A percentile compares a stretch with the other conserved stretches of the same genome.
phyloP scores from a whole-genome alignment of 2,797 vertebrate genomes.

The Cryptoblepharus egeriae region DNA sequence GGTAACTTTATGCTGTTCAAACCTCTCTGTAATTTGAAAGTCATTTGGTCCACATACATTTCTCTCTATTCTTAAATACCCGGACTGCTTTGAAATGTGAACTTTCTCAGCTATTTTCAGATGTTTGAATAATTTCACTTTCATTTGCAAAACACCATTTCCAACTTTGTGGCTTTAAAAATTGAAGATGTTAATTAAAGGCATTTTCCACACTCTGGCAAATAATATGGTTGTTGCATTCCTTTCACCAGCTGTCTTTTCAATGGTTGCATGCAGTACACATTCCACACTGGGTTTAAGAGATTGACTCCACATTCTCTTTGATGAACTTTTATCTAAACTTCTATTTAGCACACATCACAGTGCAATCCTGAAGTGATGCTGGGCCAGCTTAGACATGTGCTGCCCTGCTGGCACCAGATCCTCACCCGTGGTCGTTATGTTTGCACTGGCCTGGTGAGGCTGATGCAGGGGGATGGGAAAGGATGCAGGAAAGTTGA shows the following conservation, averaged over 20 bases:
- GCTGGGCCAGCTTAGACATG: too few species aligned
- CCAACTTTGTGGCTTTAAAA: conserved; percentile 7
- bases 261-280: conserved; percentile 21
- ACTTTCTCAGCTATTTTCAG: not conserved
- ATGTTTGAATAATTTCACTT: not conserved
- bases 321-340: not conserved
- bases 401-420: too few species aligned
- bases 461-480: too few species aligned
- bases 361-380: too few species aligned
- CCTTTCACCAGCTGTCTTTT: conserved; percentile 15
- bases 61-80: not conserved
- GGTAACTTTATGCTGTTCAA: not conserved
- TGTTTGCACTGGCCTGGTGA: too few species aligned
- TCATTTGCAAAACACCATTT: not conserved
- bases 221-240: accelerated
- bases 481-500: too few species aligned
- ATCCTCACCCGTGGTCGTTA: too few species aligned
- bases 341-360: not conserved
- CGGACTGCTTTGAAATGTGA: not conserved
- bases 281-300: not conserved
- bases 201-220: not conserved
- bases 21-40: not conserved
- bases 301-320: not conserved
- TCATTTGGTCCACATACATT: not conserved
- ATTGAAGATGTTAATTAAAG: conserved; percentile 1